Base-by-base conservation (phyloP, 2,113 vertebrate genomes). In the Arizona elegans region DNA sequence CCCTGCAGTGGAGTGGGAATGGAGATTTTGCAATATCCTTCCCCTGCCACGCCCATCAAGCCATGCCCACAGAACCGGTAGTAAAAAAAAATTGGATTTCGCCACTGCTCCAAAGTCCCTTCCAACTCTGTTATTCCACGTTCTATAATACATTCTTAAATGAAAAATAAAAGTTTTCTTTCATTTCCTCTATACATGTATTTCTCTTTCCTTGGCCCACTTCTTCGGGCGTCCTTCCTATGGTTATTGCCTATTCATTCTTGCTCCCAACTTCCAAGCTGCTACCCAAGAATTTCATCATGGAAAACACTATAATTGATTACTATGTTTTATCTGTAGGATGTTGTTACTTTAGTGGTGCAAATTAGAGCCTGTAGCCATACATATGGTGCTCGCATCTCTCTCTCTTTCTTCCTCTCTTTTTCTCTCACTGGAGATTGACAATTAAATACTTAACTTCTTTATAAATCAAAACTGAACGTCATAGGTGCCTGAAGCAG, bases 91-190 rank as follows among this genome's bases (percentile, higher is more conserved):
- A 7, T 8, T 50, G 47, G 6, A 50, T 7, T 7, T 7, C 47
- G 6, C 6, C 47, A 50, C 47, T 50, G 47, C 62, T 65, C 11
- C 29, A 65, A n/a, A 11, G 62, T n/a, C 29, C 29, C 65, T 70
- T 70, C 65, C 29, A 70, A 70, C 12, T 70, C 12, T 70, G 65
- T n/a, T 70, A 70, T n/a, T 70, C 65, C 13, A 70, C 2, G 65
- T 17, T 33, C 29, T 33, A 70, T 33, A 70, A 70, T 29, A 90
- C 95, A 95, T 93, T 95, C 95, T 96, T 96, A 96, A 95, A 93
- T 93, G 91, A 94, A 70, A 70, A 33, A 70, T 62, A 13, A 85
- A n/a, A 10, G 8, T 47, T 59, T 62, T 81, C 38, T 86, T 43
- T 59, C 88, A 24, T 9, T 43, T 26, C 75, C 11, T 54, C 29